Base-by-base conservation (phyloP, 2,888 invertebrate species). In the Tenthredo mesomela region DNA sequence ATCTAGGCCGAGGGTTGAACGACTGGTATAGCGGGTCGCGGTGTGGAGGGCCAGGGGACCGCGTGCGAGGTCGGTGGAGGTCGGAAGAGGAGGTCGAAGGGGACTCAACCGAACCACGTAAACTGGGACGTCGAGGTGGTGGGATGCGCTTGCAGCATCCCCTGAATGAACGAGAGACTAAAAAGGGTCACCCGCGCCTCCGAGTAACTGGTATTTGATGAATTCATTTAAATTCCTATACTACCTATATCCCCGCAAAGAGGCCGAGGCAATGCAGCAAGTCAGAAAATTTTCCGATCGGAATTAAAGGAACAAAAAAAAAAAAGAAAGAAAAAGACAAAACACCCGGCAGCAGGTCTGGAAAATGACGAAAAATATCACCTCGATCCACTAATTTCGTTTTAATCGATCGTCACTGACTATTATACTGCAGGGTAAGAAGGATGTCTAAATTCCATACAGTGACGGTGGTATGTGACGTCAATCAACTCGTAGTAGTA, bases 1-100 rank as follows among this genome's bases (percentile, higher is more conserved):
- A 92, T 90, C 91, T 92, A 92, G 92, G 92, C 89, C 92, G 91
- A 90, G 92, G 91, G 92, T 92, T 92, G 92, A 92, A 92, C 91
- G 92, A 92, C 92, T 92, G 90, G 89, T 90, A 88, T 89, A 91
- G 91, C 90, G 87, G 88, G 88, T 89, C 89, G 67, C 65, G 82
- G 82, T 50, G 67, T 25, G 70, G 67, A 89, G 91, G 90, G 86
- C 91, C n/a, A 70, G 67, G 80, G 80, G 37, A 40, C n/a, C 80
- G 70, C 75, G 12, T 29, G 47, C 50, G 77, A 54, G 77, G 77
- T 77, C 50, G 77, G 77, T 43, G 73, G 73, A 50, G 77, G 77
- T 77, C 73, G 73, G 71, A 73, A 73, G n/a, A 77, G 77, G 58
- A 80, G 80, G 80, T 80, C 80, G 80, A 80, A 80, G 80, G 80